Evolutionary conservation across 2,113 vertebrate species (phyloP), one percentile per base, ranked within the genome.

Genomic region (Turnix velox): DNA sequence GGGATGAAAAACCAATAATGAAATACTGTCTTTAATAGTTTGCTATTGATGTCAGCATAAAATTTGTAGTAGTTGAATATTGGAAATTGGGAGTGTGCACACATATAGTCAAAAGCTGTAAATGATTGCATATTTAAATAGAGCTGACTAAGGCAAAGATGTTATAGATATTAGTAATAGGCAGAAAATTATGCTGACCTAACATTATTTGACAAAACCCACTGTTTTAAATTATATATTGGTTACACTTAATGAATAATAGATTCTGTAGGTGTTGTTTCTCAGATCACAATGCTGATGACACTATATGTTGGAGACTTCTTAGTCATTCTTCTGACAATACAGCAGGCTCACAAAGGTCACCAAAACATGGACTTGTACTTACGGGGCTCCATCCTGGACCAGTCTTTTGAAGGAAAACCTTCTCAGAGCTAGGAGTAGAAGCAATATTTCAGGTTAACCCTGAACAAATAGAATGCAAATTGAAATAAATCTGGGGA

Each of bases 1-100:
- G 99, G 98, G 99, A 99, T 99, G 99, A 99, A 98, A 99, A 99
- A 99, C 98, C 99, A 99, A 99, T 99, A 99, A 99, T 99, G 99
- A 99, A 99, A 99, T 99, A 99, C 98, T 99, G 99, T 99, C 99
- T 99, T 99, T 99, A 99, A 99, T 99, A 99, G 99, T 99, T 98
- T 98, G 98, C 98, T 98, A 99, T 99, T 99, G 99, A 99, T 99
- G 99, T 99, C 99, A 99, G 99, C 99, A 99, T 99, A 99, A 99
- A 99, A 98, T 99, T 98, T 99, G 98, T 98, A 98, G 98, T 98
- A 97, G 98, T 98, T 98, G 99, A 99, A 99, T 99, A 99, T 99
- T 99, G 99, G 98, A 99, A 99, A 99, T 99, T 98, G 99, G 98
- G 98, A 98, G 97, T 96, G 96, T 92, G 91, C 98, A 98, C 98